Evolutionary conservation across 2,888 invertebrate species (phyloP).

Genomic region (Bursaphelenchus okinawaensis): DNA sequence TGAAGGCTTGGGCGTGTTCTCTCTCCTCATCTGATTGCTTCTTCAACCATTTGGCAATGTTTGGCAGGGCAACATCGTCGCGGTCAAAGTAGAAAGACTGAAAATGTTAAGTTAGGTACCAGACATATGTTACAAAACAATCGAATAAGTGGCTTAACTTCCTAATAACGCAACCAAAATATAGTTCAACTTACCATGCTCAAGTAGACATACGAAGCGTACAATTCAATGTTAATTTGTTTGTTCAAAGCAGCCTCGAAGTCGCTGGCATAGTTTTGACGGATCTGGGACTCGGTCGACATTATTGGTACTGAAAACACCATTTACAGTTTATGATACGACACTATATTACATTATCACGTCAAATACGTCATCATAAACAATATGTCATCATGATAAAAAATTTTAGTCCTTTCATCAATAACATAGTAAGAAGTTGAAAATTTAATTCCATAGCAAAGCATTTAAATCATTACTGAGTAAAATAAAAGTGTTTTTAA

Average conservation of each 20-base stretch:
- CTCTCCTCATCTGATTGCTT: slow-evolving; percentile 71
- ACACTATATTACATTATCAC: too few species aligned
- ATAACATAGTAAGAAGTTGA: too few species aligned
- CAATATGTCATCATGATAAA: too few species aligned
- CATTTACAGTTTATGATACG: too few species aligned
- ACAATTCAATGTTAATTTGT: slow-evolving; percentile 63
- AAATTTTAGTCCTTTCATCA: too few species aligned
- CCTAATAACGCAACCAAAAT: neutral
- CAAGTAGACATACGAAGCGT: slow-evolving; percentile 71
- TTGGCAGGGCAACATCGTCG: slow-evolving; percentile 71
- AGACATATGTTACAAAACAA: neutral
- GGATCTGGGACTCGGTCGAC: slow-evolving; percentile 24
- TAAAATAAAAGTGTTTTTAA: neutral
- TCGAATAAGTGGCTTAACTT: neutral
- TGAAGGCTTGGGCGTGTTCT: slow-evolving; percentile 69
- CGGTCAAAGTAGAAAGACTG: slow-evolving; percentile 72
- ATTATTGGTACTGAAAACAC: neutral
- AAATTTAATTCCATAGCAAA: too few species aligned
- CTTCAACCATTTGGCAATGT: slow-evolving; percentile 65
- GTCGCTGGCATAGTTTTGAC: slow-evolving; percentile 52
- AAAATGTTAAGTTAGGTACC: slow-evolving; percentile 16
- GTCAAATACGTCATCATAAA: too few species aligned
- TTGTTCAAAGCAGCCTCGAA: slow-evolving; percentile 56
- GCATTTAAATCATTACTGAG: too few species aligned
- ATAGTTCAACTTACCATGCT: slow-evolving; percentile 66